Base-by-base conservation (phyloP, 2,113 vertebrate species). In the Thermophis baileyi region DNA sequence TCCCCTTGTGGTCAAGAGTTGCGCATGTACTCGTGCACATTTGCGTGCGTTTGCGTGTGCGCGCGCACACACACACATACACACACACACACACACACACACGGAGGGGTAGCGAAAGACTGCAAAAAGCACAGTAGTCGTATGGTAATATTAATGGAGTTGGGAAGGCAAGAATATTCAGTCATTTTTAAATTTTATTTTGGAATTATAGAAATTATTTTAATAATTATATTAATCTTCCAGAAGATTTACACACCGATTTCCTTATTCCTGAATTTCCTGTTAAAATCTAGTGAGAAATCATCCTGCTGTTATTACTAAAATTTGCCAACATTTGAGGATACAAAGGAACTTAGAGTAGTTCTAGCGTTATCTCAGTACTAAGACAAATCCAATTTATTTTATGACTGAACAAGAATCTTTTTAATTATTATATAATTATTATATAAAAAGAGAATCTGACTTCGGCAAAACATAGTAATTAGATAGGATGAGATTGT, bases 401-500 rank as follows among this genome's bases (percentile, higher is more conserved):
- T 74, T 74, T 16, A 74, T 74, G n/a, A 74, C 63, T 35, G 63
- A 35, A 74, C 14, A 74, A 74, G 63, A 74, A 35, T 63, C 30
- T 74, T n/a, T 69, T 74, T 35, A 35, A 74, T 74, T 63, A 63
- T 30, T 63, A 63, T 30, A 30, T 53, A 53, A 54, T 54, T 22
- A 54, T 22, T 54, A 22, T 54, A 24, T 55, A 24, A 55, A 24
- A 22, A 55, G 14, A 69, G 0, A 74, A 35, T 74, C n/a, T 74
- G 69, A 74, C 40, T 74, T 74, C 40, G n/a, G n/a, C 69, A 74
- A 40, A 35, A 35, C 14, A 40, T 74, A 20, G 87, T 87, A 85
- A 95, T 95, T 96, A 95, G 94, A 91, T 74, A 88, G 86, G 89
- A 85, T 92, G 93, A 89, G 7, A 87, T 93, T 94, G 40, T 88